Percentiles rank a stretch among this genome's conserved stretches.
These are phyloP conservation scores for Salpingus planirostris DNA, from an alignment of 2,888 invertebrate species.

Conservation along the genomic window DNA sequence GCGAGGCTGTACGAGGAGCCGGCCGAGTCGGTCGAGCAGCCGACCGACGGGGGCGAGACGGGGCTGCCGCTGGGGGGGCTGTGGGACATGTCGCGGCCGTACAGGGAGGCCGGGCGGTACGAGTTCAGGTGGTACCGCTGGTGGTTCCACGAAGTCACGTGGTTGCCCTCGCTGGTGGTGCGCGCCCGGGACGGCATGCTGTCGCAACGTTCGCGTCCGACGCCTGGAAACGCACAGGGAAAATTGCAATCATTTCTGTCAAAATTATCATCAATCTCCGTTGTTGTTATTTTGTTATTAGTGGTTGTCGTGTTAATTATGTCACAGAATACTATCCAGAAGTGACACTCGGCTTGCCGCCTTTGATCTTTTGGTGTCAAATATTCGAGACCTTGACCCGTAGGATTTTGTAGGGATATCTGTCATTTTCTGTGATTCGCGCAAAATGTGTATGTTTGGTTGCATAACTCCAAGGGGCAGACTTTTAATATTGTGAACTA, in stretches of 20 bases:
- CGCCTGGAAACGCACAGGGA: conserved; percentile 1
- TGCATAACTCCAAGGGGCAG: too few species aligned
- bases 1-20: conserved; percentile 61
- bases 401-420: too few species aligned
- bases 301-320: too few species aligned
- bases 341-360: too few species aligned
- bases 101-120: conserved; percentile 41
- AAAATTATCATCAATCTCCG: not conserved
- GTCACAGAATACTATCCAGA: too few species aligned
- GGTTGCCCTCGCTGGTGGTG: conserved; percentile 52
- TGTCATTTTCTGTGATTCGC: too few species aligned
- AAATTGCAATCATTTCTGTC: not conserved
- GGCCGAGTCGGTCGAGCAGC: conserved; percentile 54
- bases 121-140: conserved; percentile 41
- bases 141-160: conserved; percentile 28
- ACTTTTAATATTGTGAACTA: too few species aligned
- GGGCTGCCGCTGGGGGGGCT: conserved; percentile 48
- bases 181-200: conserved; percentile 71
- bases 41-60: conserved; percentile 52
- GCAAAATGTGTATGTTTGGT: too few species aligned
- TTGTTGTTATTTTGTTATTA: too few species aligned
- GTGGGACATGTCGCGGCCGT: conserved; percentile 37
- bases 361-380: too few species aligned
- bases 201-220: conserved; percentile 66
- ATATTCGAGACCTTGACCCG: too few species aligned